Evolutionary conservation across 2,888 invertebrate genomes (phyloP).

Genomic region (Drosophila anomalata): DNA sequence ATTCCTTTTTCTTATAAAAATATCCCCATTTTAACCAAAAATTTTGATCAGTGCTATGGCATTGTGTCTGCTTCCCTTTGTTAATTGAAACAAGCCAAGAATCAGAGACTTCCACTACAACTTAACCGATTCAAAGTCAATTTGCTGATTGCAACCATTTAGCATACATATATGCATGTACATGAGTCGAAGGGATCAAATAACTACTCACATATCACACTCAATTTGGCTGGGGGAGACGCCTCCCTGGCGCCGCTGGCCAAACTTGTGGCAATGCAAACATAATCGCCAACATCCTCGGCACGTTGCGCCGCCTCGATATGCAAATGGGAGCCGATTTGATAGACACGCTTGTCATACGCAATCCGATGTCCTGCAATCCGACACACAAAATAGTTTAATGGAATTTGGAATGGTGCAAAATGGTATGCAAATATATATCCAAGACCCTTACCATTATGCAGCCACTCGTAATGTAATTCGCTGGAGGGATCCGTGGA

Average conservation of each 20-base stretch:
- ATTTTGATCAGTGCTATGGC: background rate
- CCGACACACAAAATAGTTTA: conserved; percentile 10
- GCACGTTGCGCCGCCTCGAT: conserved; percentile 80
- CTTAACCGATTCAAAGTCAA: conserved; percentile 38
- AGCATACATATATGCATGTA: background rate
- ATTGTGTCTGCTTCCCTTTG: conserved; percentile 9
- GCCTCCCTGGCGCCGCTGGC: conserved; percentile 83
- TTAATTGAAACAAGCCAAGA: conserved; percentile 27
- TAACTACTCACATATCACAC: conserved; percentile 83
- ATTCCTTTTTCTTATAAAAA: too few relatives aligned
- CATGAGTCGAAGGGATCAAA: background rate
- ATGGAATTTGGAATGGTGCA: conserved; percentile 7
- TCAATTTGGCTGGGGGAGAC: conserved; percentile 83
- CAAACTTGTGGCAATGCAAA: conserved; percentile 83
- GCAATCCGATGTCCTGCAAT: conserved; percentile 81
- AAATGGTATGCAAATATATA: background rate
- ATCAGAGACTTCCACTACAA: conserved; percentile 22
- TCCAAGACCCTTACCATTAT: conserved; percentile 78
- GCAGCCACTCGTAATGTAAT: conserved; percentile 82
- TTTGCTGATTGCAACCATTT: conserved; percentile 33
- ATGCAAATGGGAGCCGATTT: conserved; percentile 82
- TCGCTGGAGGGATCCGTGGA: conserved; percentile 60
- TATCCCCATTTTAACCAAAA: background rate
- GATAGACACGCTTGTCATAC: conserved; percentile 81
- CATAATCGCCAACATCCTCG: conserved; percentile 82